A percentile compares a stretch with the other conserved stretches of the same genome.
phyloP scores from a whole-genome alignment of 2,888 invertebrate species.

The Phragmatobia fuliginosa region DNA sequence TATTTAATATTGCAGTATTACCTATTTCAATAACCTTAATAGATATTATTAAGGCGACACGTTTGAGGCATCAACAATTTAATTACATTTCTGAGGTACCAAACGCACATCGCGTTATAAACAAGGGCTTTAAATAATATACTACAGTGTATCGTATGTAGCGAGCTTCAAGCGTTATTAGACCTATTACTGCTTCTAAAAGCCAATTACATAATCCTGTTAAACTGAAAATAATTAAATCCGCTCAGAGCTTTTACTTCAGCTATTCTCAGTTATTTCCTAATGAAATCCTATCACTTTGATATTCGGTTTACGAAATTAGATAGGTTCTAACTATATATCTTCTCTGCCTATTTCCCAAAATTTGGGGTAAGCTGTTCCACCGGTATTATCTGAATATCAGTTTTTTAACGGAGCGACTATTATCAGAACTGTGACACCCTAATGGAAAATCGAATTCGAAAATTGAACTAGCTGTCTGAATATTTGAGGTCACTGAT shows the following conservation, averaged over 20 bases:
- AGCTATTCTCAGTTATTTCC: background rate
- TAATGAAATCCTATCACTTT: background rate
- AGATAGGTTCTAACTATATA: background rate
- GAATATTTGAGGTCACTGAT: no score
- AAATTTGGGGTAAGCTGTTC: no score
- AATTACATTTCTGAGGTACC: conserved; percentile 40
- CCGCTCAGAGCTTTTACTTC: conserved; percentile 5
- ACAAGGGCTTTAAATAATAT: conserved; percentile 30
- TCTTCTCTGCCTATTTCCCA: no score
- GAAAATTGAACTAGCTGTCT: no score
- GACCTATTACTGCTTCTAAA: conserved; percentile 9
- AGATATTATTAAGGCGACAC: background rate
- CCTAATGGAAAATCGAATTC: no score
- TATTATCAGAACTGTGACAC: no score
- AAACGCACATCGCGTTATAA: conserved; percentile 22
- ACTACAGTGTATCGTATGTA: conserved; percentile 26
- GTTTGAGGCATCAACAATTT: conserved; percentile 22
- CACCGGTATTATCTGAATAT: no score
- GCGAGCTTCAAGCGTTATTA: conserved; percentile 20
- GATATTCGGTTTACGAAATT: background rate
- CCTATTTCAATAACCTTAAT: background rate
- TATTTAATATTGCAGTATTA: background rate
- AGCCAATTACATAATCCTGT: conserved; percentile 10
- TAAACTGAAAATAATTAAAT: conserved; percentile 11
- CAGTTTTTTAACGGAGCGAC: no score